phyloP scores from a whole-genome alignment of 1,140 invertebrate genomes.

The Nebria ingens region DNA sequence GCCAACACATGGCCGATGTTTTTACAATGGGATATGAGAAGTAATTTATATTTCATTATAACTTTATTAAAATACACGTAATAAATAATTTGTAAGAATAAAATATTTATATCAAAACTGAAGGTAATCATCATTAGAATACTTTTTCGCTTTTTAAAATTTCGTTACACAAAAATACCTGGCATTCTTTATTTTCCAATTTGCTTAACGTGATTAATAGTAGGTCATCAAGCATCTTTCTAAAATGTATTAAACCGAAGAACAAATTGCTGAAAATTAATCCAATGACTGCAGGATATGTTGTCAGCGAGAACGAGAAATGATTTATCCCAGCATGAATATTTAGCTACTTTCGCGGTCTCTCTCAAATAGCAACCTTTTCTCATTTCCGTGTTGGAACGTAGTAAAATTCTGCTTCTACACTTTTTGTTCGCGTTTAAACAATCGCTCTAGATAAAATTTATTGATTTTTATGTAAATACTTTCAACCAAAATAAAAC shows the following conservation, averaged over 20 bases:
- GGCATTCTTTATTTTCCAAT: no score
- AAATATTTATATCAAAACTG: not conserved
- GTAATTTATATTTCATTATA: not conserved
- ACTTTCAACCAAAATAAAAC: no score
- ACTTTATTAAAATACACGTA: not conserved
- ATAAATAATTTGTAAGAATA: not conserved
- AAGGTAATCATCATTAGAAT: not conserved
- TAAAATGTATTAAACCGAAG: not conserved
- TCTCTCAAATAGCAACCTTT: no score
- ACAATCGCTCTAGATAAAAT: not conserved
- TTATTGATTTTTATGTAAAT: not conserved
- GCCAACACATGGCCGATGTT: no score
- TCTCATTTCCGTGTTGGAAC: no score
- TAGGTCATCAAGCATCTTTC: not conserved
- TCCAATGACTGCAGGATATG: not conserved
- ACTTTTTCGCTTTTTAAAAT: not conserved
- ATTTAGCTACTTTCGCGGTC: not conserved
- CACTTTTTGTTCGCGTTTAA: not conserved
- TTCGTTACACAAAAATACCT: no score
- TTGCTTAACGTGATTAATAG: not conserved
- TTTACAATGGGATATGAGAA: no score
- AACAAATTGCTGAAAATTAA: not conserved
- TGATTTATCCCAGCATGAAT: not conserved
- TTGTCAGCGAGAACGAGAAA: not conserved
- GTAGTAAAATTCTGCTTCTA: not conserved